Base-by-base conservation (phyloP, 2,888 invertebrate species). In the Congeria kusceri region DNA sequence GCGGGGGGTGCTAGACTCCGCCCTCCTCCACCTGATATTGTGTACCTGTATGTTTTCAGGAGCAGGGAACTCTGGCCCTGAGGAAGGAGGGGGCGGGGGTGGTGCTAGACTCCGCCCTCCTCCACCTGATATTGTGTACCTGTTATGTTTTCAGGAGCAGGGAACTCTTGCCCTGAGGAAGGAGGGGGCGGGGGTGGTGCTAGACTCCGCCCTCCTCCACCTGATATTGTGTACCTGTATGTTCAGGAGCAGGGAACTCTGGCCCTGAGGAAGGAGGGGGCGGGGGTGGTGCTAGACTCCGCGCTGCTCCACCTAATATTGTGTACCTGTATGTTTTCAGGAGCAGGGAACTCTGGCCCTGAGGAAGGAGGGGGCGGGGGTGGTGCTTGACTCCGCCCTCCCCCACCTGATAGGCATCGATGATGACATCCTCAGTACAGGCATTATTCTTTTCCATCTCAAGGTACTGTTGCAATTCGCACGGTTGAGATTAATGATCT, bases 351-450 rank as follows among this genome's bases (percentile, higher is more conserved):
- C 97, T 4, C 94, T 98, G 32, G 98, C 97, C 0, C 94, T 98
- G 72, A 94, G 98, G 56, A 98, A 97, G 94, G 96, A 97, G 73
- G 92, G 92, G 0, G 95, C 96, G 0, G 98, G 98, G 0, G 88
- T 91, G 9, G 86, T 90, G 1, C 77, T 92, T 29, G 91, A 92
- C 79, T 98, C 97, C 0, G 97, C 97, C 90, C 96, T 97, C 95
- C 98, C 98, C 0, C 98, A 98, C 94, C 95, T 98, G 11, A 97
- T 98, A 71, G 97, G 97, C 46, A 98, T 98, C 78, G 98, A 98
- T 91, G 98, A 98, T 91, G 97, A 98, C 93, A 94, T 97, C 63
- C 95, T 97, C 59, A 97, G 96, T 75, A 98, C 98, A 0, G 98
- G 98, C 0, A 97, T 98, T 23, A 97, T 97, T 0, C 94, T 98